Base-by-base conservation (phyloP, 1,140 invertebrate genomes). In the Lepidostoma basale region DNA sequence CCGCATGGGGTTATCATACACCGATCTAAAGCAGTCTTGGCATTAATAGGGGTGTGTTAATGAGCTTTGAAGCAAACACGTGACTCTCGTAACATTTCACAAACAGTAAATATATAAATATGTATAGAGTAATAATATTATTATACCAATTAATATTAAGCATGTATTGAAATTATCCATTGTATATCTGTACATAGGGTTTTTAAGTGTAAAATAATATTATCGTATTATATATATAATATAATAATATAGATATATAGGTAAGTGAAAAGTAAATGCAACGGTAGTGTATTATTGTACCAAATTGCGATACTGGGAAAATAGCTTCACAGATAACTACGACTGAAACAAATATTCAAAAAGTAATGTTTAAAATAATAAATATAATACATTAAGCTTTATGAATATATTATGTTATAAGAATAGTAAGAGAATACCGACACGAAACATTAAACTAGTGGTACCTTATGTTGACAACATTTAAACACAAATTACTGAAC, bases 51-150 rank as follows among this genome's bases (percentile, higher is more conserved):
- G n/a, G n/a, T 25, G 45, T 49, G 45, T 49, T 49, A 23, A 23
- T 49, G 45, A 49, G 45, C 45, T 62, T 62, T 44, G 60, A 62
- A 62, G 60, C 60, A 44, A 62, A 62, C 60, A 44, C 60, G 60
- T 62, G 60, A 62, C 60, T 44, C 60, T 23, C 45, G 18, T 25
- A 49, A 36, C 23, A 49, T 4, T 49, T 23, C 16, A 22, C 44
- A 47, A 47, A 47, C 23, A 16, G 2, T 3, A 47, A n/a, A 47
- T 47, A 47, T 47, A 25, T 47, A 9, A 8, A 10, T 8, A 25
- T 47, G 18, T 22, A 12, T 16, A 25, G 16, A 25, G 18, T 4
- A 47, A 47, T 47, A 2, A 47, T 39, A 39, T 39, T 9, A 9
- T 39, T n/a, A 9, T 39, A 3, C 33, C 10, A 23, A 12, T 49